A percentile compares a stretch with the other conserved stretches of the same genome.
phyloP scores from a whole-genome alignment of 2,888 invertebrate genomes.

The Pristionchus mayeri region DNA sequence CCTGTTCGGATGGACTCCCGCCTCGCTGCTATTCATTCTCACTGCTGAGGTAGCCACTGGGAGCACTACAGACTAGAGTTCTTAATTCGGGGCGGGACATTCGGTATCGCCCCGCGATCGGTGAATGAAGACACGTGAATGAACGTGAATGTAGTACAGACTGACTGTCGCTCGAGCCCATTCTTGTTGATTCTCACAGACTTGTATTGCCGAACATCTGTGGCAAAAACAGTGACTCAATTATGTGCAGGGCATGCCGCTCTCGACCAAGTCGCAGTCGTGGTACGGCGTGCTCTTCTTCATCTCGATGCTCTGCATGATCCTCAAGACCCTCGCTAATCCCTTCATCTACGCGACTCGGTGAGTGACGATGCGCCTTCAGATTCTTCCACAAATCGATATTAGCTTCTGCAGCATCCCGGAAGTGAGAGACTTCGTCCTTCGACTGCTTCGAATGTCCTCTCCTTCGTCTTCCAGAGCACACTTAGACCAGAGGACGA shows the following conservation, averaged over 20 bases:
- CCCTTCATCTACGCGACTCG: constrained; percentile 82
- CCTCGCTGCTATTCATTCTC: constrained; percentile 80
- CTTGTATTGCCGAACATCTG: too few relatives aligned
- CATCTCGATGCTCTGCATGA: constrained; percentile 80
- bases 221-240: too few relatives aligned
- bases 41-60: constrained; percentile 75
- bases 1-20: constrained; percentile 82
- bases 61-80: too few relatives aligned
- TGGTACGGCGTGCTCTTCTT: constrained; percentile 63
- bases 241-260: constrained; percentile 62
- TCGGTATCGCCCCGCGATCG: too few relatives aligned
- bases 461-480: too few relatives aligned
- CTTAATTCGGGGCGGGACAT: too few relatives aligned
- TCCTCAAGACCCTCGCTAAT: constrained; percentile 82
- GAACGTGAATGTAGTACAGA: too few relatives aligned
- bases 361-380: constrained; percentile 50
- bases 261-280: constrained; percentile 44
- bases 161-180: too few relatives aligned
- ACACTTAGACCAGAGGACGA: too few relatives aligned
- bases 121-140: too few relatives aligned
- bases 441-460: too few relatives aligned
- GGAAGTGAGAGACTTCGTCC: not conserved
- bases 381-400: not conserved
- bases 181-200: too few relatives aligned
- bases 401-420: not conserved